Percentiles rank a stretch among this genome's conserved stretches.
These are phyloP conservation scores for Elymnias hypermnestra DNA, from an alignment of 1,140 invertebrate species.

Conservation along the genomic window DNA sequence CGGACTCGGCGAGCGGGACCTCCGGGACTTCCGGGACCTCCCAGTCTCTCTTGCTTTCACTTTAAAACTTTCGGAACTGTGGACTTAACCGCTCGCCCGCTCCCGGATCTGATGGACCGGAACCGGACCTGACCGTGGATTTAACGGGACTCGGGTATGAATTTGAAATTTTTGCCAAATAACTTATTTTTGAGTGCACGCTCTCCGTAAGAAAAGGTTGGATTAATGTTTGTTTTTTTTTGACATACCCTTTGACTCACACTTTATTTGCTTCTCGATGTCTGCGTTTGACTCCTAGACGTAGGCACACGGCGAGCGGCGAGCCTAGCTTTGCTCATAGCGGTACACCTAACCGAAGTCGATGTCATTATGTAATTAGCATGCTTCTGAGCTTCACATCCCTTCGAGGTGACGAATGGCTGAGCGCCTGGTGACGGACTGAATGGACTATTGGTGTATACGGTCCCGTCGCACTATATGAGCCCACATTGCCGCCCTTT, in stretches of 20 bases:
- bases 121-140: conserved; percentile 34
- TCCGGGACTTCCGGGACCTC: conserved; percentile 6
- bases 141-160: conserved; percentile 63
- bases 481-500: too few species aligned
- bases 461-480: not conserved
- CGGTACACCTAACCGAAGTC: conserved; percentile 21
- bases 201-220: conserved; percentile 34
- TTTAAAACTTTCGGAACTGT: conserved; percentile 11
- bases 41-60: conserved; percentile 7
- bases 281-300: conserved; percentile 34
- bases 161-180: conserved; percentile 64
- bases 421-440: not conserved
- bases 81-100: conserved; percentile 22
- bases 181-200: conserved; percentile 56
- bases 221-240: conserved; percentile 58
- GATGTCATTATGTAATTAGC: conserved; percentile 11
- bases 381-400: conserved; percentile 16
- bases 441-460: not conserved
- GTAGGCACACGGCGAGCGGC: conserved; percentile 24
- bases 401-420: conserved; percentile 5
- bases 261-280: conserved; percentile 56
- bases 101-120: conserved; percentile 21
- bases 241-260: conserved; percentile 54
- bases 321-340: conserved; percentile 31
- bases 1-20: conserved; percentile 9